Evolutionary conservation across 2,113 vertebrate species (phyloP), one percentile per base, ranked within the genome.

Genomic region (Nicator chloris): DNA sequence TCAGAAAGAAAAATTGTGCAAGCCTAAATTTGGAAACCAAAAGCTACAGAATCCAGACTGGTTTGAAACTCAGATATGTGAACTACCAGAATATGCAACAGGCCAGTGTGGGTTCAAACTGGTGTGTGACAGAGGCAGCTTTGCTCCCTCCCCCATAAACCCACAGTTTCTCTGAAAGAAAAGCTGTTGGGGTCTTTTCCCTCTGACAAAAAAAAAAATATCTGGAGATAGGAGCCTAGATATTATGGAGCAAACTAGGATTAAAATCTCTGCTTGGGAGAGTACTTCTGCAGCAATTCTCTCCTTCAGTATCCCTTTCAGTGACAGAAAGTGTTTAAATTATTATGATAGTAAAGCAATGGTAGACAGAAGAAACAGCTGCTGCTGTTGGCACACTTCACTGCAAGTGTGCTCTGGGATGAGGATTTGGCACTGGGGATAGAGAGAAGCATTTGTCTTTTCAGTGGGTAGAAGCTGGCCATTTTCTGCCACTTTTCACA

Each of bases 221-320:
- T 54, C 23, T 50, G 33, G 42, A 19, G 2, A 22, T 10, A 10
- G 0, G 2, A 0, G 2, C 26, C 9, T 70, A 35, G 40, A 16
- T 57, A 47, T 18, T 12, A 19, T 1, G 10, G 24, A 72, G 40
- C 4, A 76, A 73, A 54, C 37, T 0, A 35, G 8, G 50, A 54
- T 42, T 64, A 42, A 69, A 86, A 44, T n/a, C 31, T 21, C 35
- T 10, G 1, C 35, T 37, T 40, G 13, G 31, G 42, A 64, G 21
- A 28, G 10, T 33, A 5, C 3, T 39, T 47, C 54, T 70, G 22
- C 31, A 28, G 26, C 22, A 20, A 23, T 49, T 84, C 68, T 56
- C 39, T 37, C 44, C 51, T 50, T 44, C 50, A 44, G 33, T 22
- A 53, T 35, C 60, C 51, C 51, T 87, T 51, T 49, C 89, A 64